A percentile compares a stretch with the other conserved stretches of the same genome.
phyloP scores from a whole-genome alignment of 2,888 invertebrate genomes.

The Platerodrilus igneus region DNA sequence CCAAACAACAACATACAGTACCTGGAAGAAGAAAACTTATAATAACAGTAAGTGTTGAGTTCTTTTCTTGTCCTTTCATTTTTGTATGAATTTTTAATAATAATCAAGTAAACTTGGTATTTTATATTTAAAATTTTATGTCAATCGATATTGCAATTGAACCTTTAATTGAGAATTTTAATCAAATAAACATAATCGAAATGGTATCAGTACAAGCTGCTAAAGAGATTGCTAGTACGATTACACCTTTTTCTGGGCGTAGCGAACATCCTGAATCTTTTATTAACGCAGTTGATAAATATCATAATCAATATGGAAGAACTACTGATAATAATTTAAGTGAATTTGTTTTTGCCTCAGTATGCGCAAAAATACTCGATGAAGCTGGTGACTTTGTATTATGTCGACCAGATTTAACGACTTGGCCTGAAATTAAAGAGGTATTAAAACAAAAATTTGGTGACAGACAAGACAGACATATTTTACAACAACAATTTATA shows the following conservation, averaged over 20 bases:
- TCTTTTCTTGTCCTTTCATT: no score
- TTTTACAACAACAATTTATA: conserved; percentile 6
- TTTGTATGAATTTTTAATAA: no score
- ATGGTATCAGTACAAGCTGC: conserved; percentile 13
- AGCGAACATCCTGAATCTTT: conserved; percentile 6
- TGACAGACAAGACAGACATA: conserved; percentile 8
- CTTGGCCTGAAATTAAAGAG: neutral
- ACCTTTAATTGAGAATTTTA: no score
- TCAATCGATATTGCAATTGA: no score
- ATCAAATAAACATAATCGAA: no score
- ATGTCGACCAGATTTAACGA: conserved; percentile 9
- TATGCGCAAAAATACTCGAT: conserved; percentile 1
- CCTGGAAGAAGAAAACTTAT: no score
- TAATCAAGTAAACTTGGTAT: no score
- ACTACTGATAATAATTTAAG: conserved; percentile 10
- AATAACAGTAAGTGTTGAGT: no score
- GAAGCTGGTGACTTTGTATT: conserved; percentile 1
- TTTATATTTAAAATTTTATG: no score
- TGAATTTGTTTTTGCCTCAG: conserved; percentile 1
- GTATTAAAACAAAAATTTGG: conserved; percentile 5
- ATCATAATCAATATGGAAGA: conserved; percentile 2
- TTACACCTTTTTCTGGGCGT: conserved; percentile 7
- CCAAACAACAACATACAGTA: no score
- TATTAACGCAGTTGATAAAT: conserved; percentile 5
- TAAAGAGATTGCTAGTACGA: conserved; percentile 12